Percentiles rank a stretch among this genome's conserved stretches.
phyloP scores from a whole-genome alignment of 2,113 vertebrate genomes.

The Chauna torquata region DNA sequence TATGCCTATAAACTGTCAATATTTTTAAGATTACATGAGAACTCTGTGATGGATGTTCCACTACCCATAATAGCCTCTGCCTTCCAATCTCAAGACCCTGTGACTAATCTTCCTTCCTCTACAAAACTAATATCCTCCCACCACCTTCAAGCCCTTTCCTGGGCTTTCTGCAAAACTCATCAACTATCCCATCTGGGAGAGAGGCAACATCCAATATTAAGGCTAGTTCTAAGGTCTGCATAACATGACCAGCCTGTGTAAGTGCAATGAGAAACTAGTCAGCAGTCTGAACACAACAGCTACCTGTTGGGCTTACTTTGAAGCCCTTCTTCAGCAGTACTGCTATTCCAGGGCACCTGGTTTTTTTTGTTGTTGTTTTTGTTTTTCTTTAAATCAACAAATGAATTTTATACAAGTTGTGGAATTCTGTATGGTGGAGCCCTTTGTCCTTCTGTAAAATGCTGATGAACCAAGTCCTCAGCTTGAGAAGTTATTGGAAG shows the following conservation, averaged over 20 bases:
- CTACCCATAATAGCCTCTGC: not conserved
- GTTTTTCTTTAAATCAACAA: not conserved
- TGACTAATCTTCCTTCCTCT: not conserved
- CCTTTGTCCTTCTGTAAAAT: not conserved
- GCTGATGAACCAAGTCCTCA: not conserved
- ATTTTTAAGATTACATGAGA: not conserved
- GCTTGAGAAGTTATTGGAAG: not conserved
- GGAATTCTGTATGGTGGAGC: not conserved
- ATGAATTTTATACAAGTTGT: not conserved
- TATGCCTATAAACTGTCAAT: not conserved
- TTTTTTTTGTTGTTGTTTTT: no score
- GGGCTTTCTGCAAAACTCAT: not conserved
- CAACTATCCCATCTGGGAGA: not conserved
- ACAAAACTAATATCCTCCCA: not conserved
- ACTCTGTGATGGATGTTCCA: not conserved
- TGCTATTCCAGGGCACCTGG: no score
- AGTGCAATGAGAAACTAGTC: fast-evolving
- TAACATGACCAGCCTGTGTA: not conserved
- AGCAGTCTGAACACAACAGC: not conserved
- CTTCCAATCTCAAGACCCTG: not conserved
- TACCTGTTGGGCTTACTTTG: not conserved
- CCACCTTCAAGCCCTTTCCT: not conserved
- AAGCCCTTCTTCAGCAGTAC: not conserved
- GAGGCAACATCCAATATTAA: not conserved
- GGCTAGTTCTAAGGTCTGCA: not conserved